Base-by-base conservation (phyloP, 2,888 invertebrate species). In the Cephalotes varians region DNA sequence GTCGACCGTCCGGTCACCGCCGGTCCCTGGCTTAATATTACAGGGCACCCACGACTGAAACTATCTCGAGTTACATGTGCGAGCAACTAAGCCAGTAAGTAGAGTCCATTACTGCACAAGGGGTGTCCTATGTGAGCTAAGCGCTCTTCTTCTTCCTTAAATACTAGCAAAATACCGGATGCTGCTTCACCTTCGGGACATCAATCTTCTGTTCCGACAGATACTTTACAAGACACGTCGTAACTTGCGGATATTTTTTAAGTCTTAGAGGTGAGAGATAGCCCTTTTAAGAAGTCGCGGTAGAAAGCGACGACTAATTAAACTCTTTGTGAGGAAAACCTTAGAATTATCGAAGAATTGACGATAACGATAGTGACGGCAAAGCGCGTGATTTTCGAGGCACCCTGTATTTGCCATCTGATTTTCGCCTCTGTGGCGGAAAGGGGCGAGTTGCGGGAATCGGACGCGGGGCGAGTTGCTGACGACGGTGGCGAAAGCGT, bases 61-160 rank as follows among this genome's bases (percentile, higher is more conserved):
- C 85, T 85, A 83, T 85, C 83, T 84, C 80, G 79, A 37, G 81
- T 85, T 84, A 81, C 85, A 65, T 56, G 74, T 65, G 80, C 67
- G 69, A 76, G 84, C 44, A 73, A 81, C 62, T 74, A 71, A 80
- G 74, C 65, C 56, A 51, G 80, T 81, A 85, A 84, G 84, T 84
- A 81, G 65, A 71, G 81, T 76, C 71, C 84, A 85, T 76, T 85
- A 85, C 60, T 58, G 62, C 69, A 83, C 31, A 83, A 60, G 34
- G 71, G 71, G 77, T 79, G 77, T 56, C 31, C 21, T 25, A 12
- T 3, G 40, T 40, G 56, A 71, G 54, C 21, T 9, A 62, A 21
- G 1, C 9, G 25, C 6, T 54, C 15, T 21, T 40, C 15, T 1
- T 5, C 34, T n/a, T 44, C 15, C 7, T 37, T 47, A 49, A 44